phyloP scores from a whole-genome alignment of 2,888 invertebrate species.

The Apamea epomidion region DNA sequence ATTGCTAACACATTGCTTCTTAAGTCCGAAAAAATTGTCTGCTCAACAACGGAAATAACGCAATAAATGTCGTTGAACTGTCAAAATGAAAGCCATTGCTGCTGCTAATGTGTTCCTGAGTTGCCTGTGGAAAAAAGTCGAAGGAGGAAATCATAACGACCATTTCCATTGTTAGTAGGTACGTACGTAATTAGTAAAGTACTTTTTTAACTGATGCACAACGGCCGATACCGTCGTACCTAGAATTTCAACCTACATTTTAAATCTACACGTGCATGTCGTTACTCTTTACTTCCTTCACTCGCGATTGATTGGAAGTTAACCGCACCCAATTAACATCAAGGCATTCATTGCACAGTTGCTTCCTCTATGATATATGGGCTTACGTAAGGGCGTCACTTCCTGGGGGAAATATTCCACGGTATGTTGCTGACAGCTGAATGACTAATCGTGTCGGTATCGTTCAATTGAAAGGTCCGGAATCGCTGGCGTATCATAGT shows the following conservation, averaged over 20 bases:
- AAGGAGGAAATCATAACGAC: not conserved
- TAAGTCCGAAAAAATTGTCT: too few relatives aligned
- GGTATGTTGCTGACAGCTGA: slow-evolving; percentile 19
- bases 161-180: not conserved
- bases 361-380: slow-evolving; percentile 53
- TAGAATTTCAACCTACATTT: slow-evolving; percentile 7
- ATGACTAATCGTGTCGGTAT: slow-evolving; percentile 39
- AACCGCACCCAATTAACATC: slow-evolving; percentile 49
- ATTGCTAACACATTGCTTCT: too few relatives aligned
- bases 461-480: slow-evolving; percentile 4
- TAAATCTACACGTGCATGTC: slow-evolving; percentile 29
- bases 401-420: slow-evolving; percentile 49
- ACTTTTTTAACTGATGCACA: not conserved
- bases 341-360: slow-evolving; percentile 37
- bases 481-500: slow-evolving; percentile 15
- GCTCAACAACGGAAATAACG: too few relatives aligned
- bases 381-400: slow-evolving; percentile 49
- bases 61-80: too few relatives aligned
- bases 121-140: not conserved
- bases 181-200: not conserved
- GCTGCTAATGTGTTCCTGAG: not conserved
- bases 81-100: not conserved
- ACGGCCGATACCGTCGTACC: not conserved
- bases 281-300: slow-evolving; percentile 37
- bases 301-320: slow-evolving; percentile 49